These are phyloP conservation scores for Eptatretus atami DNA, from an alignment of 2,797 vertebrate genomes.

Conservation along the genomic window DNA sequence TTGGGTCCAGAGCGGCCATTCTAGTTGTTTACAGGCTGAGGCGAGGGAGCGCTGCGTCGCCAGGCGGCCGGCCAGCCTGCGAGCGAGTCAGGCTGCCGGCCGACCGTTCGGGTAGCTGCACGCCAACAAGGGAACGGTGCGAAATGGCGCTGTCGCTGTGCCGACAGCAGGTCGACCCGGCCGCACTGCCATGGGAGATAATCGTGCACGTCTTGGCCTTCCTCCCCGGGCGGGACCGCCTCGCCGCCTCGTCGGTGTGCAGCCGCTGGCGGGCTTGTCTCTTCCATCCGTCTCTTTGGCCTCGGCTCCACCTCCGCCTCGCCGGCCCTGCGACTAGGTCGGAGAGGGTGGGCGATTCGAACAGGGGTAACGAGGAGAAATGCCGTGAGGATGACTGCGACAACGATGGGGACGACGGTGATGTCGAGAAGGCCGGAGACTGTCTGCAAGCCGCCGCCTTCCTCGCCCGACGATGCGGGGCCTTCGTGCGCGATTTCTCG, in stretches of 20 bases:
- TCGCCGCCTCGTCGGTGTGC: conserved; percentile 5
- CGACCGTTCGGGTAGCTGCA: no score
- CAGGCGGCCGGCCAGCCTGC: no score
- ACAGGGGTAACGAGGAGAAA: no score
- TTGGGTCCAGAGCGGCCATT: no score
- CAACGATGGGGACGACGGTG: no score
- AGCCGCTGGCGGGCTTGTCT: conserved; percentile 3
- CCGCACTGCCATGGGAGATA: conserved; percentile 2
- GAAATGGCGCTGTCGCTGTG: conserved; percentile 3
- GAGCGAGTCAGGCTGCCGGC: no score
- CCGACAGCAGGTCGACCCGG: conserved; percentile 1
- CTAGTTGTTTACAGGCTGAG: no score
- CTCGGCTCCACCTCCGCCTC: neutral
- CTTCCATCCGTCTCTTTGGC: conserved; percentile 5
- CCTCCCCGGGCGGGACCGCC: conserved; percentile 3
- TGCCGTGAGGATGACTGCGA: no score
- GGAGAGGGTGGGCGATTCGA: no score
- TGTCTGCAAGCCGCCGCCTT: neutral
- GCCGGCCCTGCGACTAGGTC: neutral
- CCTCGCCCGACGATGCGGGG: neutral
- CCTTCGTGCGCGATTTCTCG: conserved; percentile 2
- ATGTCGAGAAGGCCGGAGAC: no score
- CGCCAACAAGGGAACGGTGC: no score
- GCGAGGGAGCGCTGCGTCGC: no score
- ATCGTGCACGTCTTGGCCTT: conserved; percentile 2